These are phyloP conservation scores for Pachyramphus minor DNA, from an alignment of 2,113 vertebrate species.

Conservation along the genomic window DNA sequence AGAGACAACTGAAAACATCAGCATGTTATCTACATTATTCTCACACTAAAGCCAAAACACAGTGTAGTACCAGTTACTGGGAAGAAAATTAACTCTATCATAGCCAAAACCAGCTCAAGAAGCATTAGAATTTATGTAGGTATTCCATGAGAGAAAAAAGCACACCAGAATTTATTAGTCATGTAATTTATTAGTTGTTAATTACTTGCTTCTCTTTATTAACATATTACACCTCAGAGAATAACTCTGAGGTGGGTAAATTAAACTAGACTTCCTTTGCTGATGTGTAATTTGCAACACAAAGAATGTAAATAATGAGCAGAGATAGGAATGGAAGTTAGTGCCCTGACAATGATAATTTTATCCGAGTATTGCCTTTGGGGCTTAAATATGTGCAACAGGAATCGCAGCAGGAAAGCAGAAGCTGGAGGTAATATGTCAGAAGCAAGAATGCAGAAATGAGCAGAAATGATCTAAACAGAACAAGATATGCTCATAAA, in stretches of 20 bases:
- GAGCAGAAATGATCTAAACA: not conserved
- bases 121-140: not conserved
- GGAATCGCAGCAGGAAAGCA: constrained; percentile 13
- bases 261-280: constrained; percentile 31
- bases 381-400: constrained; percentile 13
- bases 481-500: not conserved
- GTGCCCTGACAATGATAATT: constrained; percentile 38
- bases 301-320: constrained; percentile 40
- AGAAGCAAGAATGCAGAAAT: not conserved
- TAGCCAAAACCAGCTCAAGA: not conserved
- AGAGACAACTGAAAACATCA: not conserved
- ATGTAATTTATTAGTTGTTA: constrained; percentile 52
- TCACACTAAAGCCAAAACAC: not conserved
- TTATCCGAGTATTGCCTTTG: constrained; percentile 25
- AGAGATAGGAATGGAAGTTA: constrained; percentile 6
- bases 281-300: constrained; percentile 37
- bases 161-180: constrained; percentile 17
- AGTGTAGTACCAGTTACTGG: no score
- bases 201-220: constrained; percentile 55
- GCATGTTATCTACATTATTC: not conserved
- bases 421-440: constrained; percentile 7
- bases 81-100: not conserved
- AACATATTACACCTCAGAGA: constrained; percentile 36
- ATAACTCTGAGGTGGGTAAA: constrained; percentile 40
- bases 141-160: not conserved